phyloP scores from a whole-genome alignment of 2,113 vertebrate genomes.

The Coptodon bakossiorum region DNA sequence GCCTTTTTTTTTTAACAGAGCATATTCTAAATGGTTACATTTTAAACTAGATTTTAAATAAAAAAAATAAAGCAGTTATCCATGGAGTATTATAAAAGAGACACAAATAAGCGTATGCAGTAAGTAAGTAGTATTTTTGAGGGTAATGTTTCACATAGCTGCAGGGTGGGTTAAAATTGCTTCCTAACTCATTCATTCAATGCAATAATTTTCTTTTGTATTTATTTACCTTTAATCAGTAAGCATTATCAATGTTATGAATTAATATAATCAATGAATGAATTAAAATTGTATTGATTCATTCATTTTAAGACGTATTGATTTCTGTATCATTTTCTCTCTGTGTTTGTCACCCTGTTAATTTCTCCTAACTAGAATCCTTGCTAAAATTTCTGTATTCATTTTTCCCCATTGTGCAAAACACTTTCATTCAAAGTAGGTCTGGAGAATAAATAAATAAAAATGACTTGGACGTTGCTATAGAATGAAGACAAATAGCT shows the following conservation, averaged over 20 bases:
- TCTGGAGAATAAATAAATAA: not conserved
- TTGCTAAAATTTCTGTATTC: not conserved
- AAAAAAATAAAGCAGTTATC: not conserved
- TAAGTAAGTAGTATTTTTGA: not conserved
- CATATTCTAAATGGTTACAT: not conserved
- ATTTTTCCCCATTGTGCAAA: not conserved
- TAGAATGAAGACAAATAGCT: not conserved
- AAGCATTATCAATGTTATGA: not conserved
- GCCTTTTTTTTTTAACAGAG: not conserved
- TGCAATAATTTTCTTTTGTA: not conserved
- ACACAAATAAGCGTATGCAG: not conserved
- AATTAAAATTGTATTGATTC: not conserved
- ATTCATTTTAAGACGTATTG: rapidly evolving
- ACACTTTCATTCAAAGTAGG: not conserved
- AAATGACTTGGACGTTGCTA: not conserved
- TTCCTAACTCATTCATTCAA: not conserved
- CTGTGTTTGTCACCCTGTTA: not conserved
- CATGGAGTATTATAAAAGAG: not conserved
- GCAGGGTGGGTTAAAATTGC: not conserved
- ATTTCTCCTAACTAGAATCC: not conserved
- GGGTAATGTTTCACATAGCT: not conserved
- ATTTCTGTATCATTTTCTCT: not conserved
- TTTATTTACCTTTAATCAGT: not conserved
- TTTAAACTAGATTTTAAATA: not conserved
- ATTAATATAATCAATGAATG: not conserved